Conservation (phyloP, 2,797 vertebrate species). For the Acipenser oxyrinchus region DNA sequence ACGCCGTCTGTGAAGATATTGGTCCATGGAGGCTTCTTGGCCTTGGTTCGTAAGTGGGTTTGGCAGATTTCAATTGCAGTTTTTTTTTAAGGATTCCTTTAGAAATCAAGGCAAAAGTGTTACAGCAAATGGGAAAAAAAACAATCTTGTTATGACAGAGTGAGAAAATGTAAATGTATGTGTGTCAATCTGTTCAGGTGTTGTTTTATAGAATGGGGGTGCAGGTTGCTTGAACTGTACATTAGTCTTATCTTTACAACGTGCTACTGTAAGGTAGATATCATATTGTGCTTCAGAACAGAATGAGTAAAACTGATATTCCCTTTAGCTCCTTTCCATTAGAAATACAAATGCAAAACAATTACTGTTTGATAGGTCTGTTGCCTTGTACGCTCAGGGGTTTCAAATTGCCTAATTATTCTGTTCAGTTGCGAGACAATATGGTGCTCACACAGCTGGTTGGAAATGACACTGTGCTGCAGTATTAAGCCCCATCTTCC, state of each 20-base stretch:
- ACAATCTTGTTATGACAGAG: neutral
- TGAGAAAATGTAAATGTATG: neutral
- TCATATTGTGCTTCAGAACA: neutral
- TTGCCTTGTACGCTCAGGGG: too few species aligned
- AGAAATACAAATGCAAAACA: neutral
- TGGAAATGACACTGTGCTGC: too few species aligned
- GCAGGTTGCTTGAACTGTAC: neutral
- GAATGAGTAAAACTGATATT: constrained; percentile 8
- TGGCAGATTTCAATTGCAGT: neutral
- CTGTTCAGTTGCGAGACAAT: too few species aligned
- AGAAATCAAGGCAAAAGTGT: neutral
- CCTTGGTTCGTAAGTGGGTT: neutral
- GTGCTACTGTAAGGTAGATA: neutral
- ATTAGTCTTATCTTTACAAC: too few species aligned
- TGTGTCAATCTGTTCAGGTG: constrained; percentile 6
- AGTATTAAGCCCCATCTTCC: too few species aligned
- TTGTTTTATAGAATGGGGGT: neutral
- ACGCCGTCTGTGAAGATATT: neutral
- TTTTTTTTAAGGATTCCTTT: constrained; percentile 7
- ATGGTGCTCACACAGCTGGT: too few species aligned
- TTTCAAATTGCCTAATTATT: too few species aligned
- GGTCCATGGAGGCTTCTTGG: neutral
- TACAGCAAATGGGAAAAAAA: neutral
- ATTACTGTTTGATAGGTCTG: too few species aligned
- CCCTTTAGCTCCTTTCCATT: constrained; percentile 12